A percentile compares a stretch with the other conserved stretches of the same genome.
These are phyloP conservation scores for Cyphomyrus plagiostoma DNA, from an alignment of 2,113 vertebrate genomes.

Conservation along the genomic window DNA sequence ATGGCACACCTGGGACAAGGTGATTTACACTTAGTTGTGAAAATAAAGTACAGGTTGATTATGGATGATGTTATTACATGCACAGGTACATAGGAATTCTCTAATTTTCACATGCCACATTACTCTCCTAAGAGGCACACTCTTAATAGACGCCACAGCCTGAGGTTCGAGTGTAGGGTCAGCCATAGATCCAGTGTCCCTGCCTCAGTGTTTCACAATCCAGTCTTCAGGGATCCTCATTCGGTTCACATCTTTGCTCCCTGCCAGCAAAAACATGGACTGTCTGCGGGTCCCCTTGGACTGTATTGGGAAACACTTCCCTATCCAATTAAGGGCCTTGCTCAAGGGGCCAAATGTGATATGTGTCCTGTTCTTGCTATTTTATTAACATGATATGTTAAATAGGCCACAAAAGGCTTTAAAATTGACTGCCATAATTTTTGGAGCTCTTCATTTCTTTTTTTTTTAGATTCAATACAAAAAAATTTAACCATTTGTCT, in stretches of 20 bases:
- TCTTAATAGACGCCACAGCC: no score
- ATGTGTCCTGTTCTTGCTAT: neutral
- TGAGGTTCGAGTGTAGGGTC: no score
- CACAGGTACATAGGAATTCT: no score
- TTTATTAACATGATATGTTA: neutral
- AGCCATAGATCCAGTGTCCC: no score
- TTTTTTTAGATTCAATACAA: neutral
- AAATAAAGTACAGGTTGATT: no score
- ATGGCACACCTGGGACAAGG: no score
- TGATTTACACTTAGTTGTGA: no score
- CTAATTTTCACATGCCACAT: no score
- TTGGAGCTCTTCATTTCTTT: neutral
- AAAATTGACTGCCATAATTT: neutral
- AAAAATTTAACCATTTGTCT: no score
- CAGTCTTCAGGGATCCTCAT: neutral
- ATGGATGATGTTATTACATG: no score
- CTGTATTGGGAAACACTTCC: neutral
- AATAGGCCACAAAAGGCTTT: neutral
- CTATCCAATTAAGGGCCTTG: neutral
- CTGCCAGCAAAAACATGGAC: neutral
- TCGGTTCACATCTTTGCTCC: neutral
- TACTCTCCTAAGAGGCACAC: no score
- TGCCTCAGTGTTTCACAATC: no score
- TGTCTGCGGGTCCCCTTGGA: neutral
- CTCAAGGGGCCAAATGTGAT: neutral